Percentiles rank a stretch among this genome's conserved stretches.
phyloP scores from a whole-genome alignment of 2,888 invertebrate genomes.

The Scaptomyza cyrtandrae region DNA sequence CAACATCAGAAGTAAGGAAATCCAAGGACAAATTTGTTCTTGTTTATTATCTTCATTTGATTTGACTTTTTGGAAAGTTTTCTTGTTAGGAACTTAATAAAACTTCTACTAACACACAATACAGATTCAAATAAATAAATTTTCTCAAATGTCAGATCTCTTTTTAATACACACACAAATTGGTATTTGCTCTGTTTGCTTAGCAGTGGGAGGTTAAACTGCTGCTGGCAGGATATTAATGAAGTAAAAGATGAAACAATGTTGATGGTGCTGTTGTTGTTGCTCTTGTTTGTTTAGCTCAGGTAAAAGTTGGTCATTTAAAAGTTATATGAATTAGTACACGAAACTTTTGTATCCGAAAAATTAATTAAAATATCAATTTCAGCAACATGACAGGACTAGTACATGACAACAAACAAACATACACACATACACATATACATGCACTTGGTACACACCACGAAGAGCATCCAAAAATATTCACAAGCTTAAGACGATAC shows the following conservation, averaged over 20 bases:
- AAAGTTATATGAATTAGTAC: constrained; percentile 53
- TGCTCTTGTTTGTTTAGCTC: constrained; percentile 4
- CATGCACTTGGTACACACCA: neutral
- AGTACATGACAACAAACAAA: constrained; percentile 37
- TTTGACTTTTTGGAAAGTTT: neutral
- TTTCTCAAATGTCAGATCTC: neutral
- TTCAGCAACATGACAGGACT: constrained; percentile 61
- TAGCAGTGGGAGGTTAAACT: constrained; percentile 12
- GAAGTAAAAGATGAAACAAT: constrained; percentile 30
- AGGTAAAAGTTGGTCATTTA: constrained; percentile 69
- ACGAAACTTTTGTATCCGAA: constrained; percentile 47
- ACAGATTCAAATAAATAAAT: neutral
- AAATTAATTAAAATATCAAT: constrained; percentile 77
- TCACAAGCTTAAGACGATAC: constrained; percentile 16
- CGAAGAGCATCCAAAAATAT: constrained; percentile 11
- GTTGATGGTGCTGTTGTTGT: constrained; percentile 8
- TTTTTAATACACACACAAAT: constrained; percentile 8
- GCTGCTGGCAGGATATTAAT: constrained; percentile 48
- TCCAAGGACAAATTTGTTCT: neutral
- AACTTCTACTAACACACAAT: neutral
- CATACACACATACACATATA: constrained; percentile 5
- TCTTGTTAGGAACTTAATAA: neutral
- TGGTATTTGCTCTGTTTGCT: constrained; percentile 9
- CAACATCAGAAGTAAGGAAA: no score
- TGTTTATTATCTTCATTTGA: neutral